Conservation (phyloP, 2,888 invertebrate genomes). For the Patella caerulea region DNA sequence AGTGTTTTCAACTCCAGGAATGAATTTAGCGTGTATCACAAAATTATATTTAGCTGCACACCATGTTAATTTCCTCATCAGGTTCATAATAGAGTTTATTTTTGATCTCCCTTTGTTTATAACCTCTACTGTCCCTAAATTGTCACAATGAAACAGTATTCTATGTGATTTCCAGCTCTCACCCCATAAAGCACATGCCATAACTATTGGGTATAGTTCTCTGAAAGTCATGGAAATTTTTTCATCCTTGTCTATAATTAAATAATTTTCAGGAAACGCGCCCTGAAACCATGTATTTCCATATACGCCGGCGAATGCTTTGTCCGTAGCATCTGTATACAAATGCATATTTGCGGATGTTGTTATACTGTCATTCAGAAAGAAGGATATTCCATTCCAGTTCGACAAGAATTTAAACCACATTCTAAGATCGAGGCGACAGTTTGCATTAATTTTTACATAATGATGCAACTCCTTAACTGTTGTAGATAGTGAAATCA, state of each 20-base stretch:
- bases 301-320: neutral
- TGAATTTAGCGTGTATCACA: constrained; percentile 15
- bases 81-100: constrained; percentile 11
- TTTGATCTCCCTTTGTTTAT: constrained; percentile 30
- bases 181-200: constrained; percentile 25
- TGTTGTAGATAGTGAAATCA: constrained; percentile 25
- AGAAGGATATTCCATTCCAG: constrained; percentile 6
- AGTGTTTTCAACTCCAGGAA: constrained; percentile 19
- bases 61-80: constrained; percentile 14
- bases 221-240: constrained; percentile 24
- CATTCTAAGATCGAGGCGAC: constrained; percentile 6
- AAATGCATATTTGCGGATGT: constrained; percentile 3
- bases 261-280: neutral
- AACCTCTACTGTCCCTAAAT: constrained; percentile 27
- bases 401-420: constrained; percentile 11
- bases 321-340: neutral
- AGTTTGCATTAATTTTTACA: neutral
- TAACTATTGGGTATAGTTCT: constrained; percentile 25
- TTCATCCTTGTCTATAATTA: neutral
- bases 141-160: constrained; percentile 32
- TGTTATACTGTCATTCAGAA: neutral
- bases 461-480: constrained; percentile 25
- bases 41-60: constrained; percentile 19
- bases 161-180: constrained; percentile 18
- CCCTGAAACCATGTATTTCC: neutral